Percentiles rank a stretch among this genome's conserved stretches.
Conservation (phyloP, 1,140 invertebrate genomes). For the Cydia strobilella region DNA sequence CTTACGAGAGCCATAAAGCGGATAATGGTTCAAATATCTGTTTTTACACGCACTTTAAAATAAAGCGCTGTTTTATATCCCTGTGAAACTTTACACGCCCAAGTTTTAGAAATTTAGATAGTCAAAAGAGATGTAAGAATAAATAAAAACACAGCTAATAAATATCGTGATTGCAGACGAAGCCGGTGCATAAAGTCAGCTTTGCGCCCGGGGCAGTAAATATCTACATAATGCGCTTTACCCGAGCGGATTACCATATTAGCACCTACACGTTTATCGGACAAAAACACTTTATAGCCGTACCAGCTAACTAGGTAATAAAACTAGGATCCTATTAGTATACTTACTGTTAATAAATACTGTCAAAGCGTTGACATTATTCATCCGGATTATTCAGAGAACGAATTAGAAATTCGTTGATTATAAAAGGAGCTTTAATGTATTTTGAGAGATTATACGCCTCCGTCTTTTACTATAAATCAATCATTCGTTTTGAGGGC, state of each 20-base stretch:
- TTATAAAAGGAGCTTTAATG: neutral
- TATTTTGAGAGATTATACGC: slow-evolving; percentile 6
- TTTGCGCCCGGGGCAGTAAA: slow-evolving; percentile 13
- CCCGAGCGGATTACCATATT: slow-evolving; percentile 26
- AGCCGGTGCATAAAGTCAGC: neutral
- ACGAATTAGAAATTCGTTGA: neutral
- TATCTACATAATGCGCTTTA: slow-evolving; percentile 31
- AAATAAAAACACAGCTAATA: slow-evolving; percentile 9
- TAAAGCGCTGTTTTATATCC: neutral
- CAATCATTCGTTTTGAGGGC: slow-evolving; percentile 9
- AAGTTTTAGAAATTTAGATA: slow-evolving; percentile 9
- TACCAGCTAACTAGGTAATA: slow-evolving; percentile 23
- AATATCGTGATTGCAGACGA: slow-evolving; percentile 28
- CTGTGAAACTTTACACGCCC: neutral
- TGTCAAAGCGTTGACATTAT: neutral
- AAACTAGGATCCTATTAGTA: slow-evolving; percentile 22
- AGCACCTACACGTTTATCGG: slow-evolving; percentile 30
- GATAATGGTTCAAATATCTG: slow-evolving; percentile 29
- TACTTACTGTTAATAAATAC: slow-evolving; percentile 6
- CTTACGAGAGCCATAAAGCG: slow-evolving; percentile 21
- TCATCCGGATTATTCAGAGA: neutral
- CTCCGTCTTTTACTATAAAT: neutral
- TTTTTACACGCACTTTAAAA: slow-evolving; percentile 26
- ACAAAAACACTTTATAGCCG: slow-evolving; percentile 30
- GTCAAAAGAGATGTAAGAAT: slow-evolving; percentile 3